phyloP scores from a whole-genome alignment of 2,113 vertebrate genomes.

The Hippocampus comes region DNA sequence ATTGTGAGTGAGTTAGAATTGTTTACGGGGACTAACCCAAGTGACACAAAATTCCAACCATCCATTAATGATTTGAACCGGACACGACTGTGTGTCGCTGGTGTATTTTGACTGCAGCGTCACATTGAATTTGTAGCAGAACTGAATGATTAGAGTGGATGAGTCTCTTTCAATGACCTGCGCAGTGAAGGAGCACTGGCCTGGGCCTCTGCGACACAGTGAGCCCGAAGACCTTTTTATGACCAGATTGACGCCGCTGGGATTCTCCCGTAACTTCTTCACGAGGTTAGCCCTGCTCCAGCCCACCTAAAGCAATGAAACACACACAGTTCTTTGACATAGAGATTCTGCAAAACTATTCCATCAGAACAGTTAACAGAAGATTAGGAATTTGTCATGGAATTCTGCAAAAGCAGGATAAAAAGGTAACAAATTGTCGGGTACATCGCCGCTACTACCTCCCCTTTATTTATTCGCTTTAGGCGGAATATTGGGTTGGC shows the following conservation, averaged over 20 bases:
- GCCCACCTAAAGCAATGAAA: slow-evolving; percentile 78
- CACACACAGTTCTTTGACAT: neutral
- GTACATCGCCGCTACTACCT: too few species aligned
- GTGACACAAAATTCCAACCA: too few species aligned
- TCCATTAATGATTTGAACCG: neutral
- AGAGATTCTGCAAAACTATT: too few species aligned
- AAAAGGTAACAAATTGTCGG: too few species aligned
- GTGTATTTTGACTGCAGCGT: slow-evolving; percentile 16
- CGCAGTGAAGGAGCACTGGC: neutral
- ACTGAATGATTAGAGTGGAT: neutral
- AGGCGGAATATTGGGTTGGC: too few species aligned
- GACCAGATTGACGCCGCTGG: slow-evolving; percentile 73
- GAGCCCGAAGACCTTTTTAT: slow-evolving; percentile 81
- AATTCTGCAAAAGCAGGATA: too few species aligned
- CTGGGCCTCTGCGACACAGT: slow-evolving; percentile 22
- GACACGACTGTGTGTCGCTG: slow-evolving; percentile 10
- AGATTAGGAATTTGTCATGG: too few species aligned
- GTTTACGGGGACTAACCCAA: too few species aligned
- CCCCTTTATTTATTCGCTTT: too few species aligned
- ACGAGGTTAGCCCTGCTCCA: slow-evolving; percentile 81
- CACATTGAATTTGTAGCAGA: slow-evolving; percentile 22
- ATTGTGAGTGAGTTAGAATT: too few species aligned
- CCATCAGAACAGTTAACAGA: too few species aligned
- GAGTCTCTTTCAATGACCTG: slow-evolving; percentile 41
- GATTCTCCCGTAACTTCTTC: slow-evolving; percentile 81